Evolutionary conservation across 2,113 vertebrate genomes (phyloP).

Genomic region (Amphiprion percula): DNA sequence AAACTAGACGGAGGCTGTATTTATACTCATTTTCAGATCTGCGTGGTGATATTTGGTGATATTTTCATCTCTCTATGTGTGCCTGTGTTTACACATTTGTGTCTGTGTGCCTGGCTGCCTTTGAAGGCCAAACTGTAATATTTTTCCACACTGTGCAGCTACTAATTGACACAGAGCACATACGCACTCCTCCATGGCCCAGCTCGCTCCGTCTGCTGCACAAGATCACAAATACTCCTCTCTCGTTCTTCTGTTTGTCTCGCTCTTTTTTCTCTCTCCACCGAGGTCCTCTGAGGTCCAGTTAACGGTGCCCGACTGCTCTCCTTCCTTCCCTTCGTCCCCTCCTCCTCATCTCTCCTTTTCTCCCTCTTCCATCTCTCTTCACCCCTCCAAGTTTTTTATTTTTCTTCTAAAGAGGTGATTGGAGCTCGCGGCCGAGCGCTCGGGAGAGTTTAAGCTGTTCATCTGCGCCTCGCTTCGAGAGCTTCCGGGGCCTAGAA

Average conservation of each 20-base stretch:
- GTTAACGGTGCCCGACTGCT: conserved; percentile 37
- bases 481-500: conserved; percentile 78
- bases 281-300: conserved; percentile 65
- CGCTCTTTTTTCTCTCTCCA: conserved; percentile 37
- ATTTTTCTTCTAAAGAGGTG: conserved; percentile 75
- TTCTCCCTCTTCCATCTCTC: conserved; percentile 41
- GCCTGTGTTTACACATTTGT: conserved; percentile 21
- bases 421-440: conserved; percentile 73
- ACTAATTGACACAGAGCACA: conserved; percentile 75
- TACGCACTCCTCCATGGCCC: conserved; percentile 53
- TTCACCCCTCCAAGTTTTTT: conserved; percentile 60
- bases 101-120: conserved; percentile 23
- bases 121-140: conserved; percentile 61
- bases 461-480: conserved; percentile 78
- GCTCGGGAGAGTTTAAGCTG: conserved; percentile 80
- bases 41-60: background rate
- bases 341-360: conserved; percentile 5
- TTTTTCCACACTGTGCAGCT: conserved; percentile 54
- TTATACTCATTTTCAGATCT: conserved; percentile 12
- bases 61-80: conserved; percentile 2
- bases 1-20: background rate
- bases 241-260: conserved; percentile 15
- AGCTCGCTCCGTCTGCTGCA: conserved; percentile 50
- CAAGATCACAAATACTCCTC: conserved; percentile 66
- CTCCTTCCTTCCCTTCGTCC: background rate